Evolutionary conservation across 2,888 invertebrate genomes (phyloP), one percentile per base, ranked within the genome.

Genomic region (Drosophila fulvimacula): DNA sequence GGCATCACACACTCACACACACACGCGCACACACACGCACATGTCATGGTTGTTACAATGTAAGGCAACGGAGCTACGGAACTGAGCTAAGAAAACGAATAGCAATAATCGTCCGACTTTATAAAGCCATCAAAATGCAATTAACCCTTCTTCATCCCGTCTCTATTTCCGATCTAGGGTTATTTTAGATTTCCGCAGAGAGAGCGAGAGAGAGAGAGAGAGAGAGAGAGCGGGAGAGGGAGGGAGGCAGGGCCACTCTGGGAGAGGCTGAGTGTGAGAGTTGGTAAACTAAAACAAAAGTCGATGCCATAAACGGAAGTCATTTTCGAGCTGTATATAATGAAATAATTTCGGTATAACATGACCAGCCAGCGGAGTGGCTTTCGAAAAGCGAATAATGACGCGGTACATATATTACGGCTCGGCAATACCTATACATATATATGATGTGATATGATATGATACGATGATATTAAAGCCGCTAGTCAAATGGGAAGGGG

Each of bases 91-190:
- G 59, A 61, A 72, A 76, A 60, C 39, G 61, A 69, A 34, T 7
- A 51, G 60, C 61, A 63, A 34, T 48, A 51, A 57, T 64, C 69
- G 56, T 44, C 58, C 55, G 44, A 82, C 65, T 76, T 81, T 81
- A 91, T 90, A 77, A 88, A 90, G 86, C 81, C 90, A 90, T 90
- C 88, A 90, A 90, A 88, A 90, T 88, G 82, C 78, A 84, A 88
- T 91, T 91, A 91, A 82, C 85, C 85, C 88, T 79, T 81, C 87
- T 76, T 79, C 57, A 46, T 66, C 39, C 69, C 65, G 79, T 58
- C 69, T 75, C 75, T 81, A 82, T 88, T 79, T 86, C 88, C 90
- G 90, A 86, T 76, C 75, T 76, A 63, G 69, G 78, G 57, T 88
- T 77, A 80, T 79, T 82, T 76, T 75, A 59, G 65, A 85, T 85